These are phyloP conservation scores for Endomychus coccineus DNA, from an alignment of 2,888 invertebrate species.

Conservation along the genomic window DNA sequence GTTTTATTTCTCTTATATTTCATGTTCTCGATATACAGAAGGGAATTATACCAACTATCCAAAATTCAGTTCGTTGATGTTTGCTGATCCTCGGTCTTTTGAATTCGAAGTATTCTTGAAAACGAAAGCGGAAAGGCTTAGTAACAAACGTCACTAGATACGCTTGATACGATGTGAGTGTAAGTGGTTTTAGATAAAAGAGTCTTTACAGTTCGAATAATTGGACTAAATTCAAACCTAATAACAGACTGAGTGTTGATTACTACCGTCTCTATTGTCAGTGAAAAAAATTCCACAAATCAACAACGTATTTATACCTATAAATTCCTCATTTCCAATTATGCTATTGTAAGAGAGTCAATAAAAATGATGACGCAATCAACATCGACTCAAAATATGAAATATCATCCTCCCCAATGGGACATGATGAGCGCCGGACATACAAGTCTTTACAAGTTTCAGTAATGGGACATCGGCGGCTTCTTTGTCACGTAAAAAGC, in stretches of 20 bases:
- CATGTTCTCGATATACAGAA: too few relatives aligned
- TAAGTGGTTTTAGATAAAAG: too few relatives aligned
- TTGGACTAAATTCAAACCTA: slow-evolving; percentile 9
- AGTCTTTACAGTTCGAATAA: too few relatives aligned
- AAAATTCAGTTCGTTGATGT: too few relatives aligned
- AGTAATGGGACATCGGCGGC: slow-evolving; percentile 25
- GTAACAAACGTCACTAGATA: too few relatives aligned
- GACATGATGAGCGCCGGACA: slow-evolving; percentile 30
- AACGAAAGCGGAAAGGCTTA: too few relatives aligned
- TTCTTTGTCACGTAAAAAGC: slow-evolving; percentile 18
- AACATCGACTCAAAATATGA: slow-evolving; percentile 31
- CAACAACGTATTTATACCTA: slow-evolving; percentile 27
- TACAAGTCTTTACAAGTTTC: slow-evolving; percentile 26
- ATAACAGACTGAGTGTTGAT: slow-evolving; percentile 7
- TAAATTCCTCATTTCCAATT: slow-evolving; percentile 33
- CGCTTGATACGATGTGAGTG: too few relatives aligned
- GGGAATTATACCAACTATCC: too few relatives aligned
- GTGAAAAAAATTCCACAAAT: slow-evolving; percentile 26
- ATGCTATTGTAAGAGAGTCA: slow-evolving; percentile 29
- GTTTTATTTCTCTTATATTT: too few relatives aligned
- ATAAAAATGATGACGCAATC: slow-evolving; percentile 34
- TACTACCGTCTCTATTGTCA: slow-evolving; percentile 10
- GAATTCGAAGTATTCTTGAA: too few relatives aligned
- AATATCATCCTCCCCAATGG: slow-evolving; percentile 38
- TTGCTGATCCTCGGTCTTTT: too few relatives aligned